Conservation (phyloP, 1,140 invertebrate species). For the Magallana ariakensis region DNA sequence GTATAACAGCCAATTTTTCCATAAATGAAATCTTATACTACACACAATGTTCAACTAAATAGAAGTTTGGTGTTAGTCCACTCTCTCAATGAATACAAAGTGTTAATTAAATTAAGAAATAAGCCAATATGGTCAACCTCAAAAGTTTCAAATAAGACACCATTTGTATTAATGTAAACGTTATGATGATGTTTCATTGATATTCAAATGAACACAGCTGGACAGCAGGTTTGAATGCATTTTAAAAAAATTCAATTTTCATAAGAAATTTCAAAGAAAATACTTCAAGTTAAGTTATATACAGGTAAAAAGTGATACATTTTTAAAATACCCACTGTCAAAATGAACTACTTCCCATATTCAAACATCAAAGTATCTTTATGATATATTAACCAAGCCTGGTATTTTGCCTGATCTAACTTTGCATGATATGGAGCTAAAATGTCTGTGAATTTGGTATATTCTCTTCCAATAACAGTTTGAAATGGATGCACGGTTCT, state of each 20-base stretch:
- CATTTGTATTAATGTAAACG: neutral
- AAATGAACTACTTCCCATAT: neutral
- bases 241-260: neutral
- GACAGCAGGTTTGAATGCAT: neutral
- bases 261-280: neutral
- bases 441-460: neutral
- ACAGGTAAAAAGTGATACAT: neutral
- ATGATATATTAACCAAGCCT: neutral
- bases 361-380: neutral
- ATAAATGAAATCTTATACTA: too few relatives aligned
- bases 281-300: neutral
- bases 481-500: neutral
- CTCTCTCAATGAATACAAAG: too few relatives aligned
- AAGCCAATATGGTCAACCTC: too few relatives aligned
- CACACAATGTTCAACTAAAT: too few relatives aligned
- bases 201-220: neutral
- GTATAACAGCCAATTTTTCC: too few relatives aligned
- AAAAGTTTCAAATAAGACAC: too few relatives aligned
- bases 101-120: too few relatives aligned
- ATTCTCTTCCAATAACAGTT: neutral
- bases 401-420: neutral
- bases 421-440: neutral
- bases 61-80: too few relatives aligned
- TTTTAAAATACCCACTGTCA: neutral
- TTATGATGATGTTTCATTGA: neutral